Percentiles rank a stretch among this genome's conserved stretches.
These are phyloP conservation scores for Nettapus auritus DNA, from an alignment of 2,113 vertebrate genomes.

Conservation along the genomic window DNA sequence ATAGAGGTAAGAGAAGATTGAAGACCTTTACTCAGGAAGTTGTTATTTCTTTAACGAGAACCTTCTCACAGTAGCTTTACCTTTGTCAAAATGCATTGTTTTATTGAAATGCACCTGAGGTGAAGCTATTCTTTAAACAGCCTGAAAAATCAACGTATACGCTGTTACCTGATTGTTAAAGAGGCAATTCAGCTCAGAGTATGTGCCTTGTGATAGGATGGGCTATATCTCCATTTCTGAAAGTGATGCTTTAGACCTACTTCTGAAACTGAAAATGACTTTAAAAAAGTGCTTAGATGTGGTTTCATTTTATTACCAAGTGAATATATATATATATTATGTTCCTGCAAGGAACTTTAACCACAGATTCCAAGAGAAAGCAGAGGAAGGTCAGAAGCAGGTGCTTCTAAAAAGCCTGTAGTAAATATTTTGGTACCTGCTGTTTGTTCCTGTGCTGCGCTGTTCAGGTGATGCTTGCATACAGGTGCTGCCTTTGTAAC, in stretches of 20 bases:
- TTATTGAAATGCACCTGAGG: not conserved
- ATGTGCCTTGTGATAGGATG: rapidly evolving
- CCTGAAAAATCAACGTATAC: not conserved
- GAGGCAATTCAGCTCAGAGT: not conserved
- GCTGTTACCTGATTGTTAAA: not conserved
- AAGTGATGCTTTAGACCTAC: not conserved
- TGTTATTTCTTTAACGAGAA: not conserved
- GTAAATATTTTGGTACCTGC: not conserved
- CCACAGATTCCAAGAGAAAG: not conserved
- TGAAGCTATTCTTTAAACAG: not conserved
- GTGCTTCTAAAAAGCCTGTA: not conserved
- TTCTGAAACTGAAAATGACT: not conserved
- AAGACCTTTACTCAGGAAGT: not conserved
- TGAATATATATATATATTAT: no score
- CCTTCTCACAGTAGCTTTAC: not conserved
- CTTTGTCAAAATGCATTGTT: not conserved
- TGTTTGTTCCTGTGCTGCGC: not conserved
- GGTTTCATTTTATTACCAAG: not conserved
- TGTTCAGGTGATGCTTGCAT: not conserved
- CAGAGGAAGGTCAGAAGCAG: not conserved
- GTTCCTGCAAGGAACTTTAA: not conserved
- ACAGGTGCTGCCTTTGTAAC: not conserved
- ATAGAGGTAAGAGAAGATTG: not conserved
- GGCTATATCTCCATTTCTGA: not conserved
- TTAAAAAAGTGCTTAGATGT: not conserved